Evolutionary conservation across 2,888 invertebrate genomes (phyloP).

Genomic region (Pseudanteris insignis): DNA sequence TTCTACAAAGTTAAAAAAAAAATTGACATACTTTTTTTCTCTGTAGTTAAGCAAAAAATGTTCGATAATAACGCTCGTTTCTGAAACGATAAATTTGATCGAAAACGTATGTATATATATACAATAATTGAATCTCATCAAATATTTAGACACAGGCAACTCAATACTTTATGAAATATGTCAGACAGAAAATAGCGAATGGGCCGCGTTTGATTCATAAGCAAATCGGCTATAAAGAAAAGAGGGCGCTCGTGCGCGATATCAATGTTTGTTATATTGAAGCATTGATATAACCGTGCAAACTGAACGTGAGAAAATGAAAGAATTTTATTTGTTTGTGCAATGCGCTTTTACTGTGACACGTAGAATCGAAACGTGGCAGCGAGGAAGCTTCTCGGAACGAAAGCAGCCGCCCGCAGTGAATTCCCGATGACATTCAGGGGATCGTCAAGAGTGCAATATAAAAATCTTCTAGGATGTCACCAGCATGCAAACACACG

Average conservation of each 20-base stretch:
- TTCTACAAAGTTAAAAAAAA: too few species aligned
- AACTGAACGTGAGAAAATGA: constrained; percentile 35
- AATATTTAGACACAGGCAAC: too few species aligned
- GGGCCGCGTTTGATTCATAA: constrained; percentile 8
- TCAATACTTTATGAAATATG: too few species aligned
- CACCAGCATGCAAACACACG: constrained; percentile 36
- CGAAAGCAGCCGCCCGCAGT: constrained; percentile 24
- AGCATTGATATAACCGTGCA: constrained; percentile 30
- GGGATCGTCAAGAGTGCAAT: constrained; percentile 40
- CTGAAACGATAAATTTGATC: too few species aligned
- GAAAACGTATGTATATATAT: too few species aligned
- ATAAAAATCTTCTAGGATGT: constrained; percentile 40
- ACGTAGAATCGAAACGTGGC: constrained; percentile 32
- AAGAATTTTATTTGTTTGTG: constrained; percentile 41
- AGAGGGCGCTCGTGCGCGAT: constrained; percentile 15
- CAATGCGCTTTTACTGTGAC: constrained; percentile 38
- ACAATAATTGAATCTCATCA: too few species aligned
- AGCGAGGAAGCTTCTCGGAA: constrained; percentile 12
- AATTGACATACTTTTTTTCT: too few species aligned
- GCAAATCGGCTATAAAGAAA: constrained; percentile 16
- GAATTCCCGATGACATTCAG: constrained; percentile 27
- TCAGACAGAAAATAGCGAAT: too few species aligned
- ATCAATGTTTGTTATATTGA: constrained; percentile 34
- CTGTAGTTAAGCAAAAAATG: too few species aligned
- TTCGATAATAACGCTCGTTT: too few species aligned